Conservation (phyloP, 2,113 vertebrate species). For the Elaphurus davidianus region DNA sequence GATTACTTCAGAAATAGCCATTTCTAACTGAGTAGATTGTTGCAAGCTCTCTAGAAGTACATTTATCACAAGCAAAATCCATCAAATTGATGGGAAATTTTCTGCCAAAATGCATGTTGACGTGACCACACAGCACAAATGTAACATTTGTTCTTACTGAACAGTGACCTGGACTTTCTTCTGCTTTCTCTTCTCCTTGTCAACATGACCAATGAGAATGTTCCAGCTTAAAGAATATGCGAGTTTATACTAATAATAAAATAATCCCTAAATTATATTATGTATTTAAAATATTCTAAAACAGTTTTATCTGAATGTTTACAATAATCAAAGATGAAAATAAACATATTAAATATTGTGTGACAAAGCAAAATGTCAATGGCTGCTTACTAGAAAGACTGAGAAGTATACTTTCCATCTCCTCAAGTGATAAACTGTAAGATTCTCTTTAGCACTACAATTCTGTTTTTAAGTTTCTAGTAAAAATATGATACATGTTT, state of each 20-base stretch:
- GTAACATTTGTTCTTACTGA: conserved; percentile 7
- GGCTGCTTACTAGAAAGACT: background rate
- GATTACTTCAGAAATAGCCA: conserved; percentile 48
- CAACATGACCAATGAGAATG: conserved; percentile 20
- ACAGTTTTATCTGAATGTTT: conserved; percentile 15
- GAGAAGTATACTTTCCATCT: background rate
- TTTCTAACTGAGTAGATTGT: background rate
- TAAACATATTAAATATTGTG: conserved; percentile 9
- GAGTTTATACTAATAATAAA: background rate
- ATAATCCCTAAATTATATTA: conserved; percentile 4
- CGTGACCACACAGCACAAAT: background rate
- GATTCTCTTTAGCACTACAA: background rate
- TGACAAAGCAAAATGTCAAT: background rate
- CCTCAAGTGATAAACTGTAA: background rate
- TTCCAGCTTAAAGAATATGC: background rate
- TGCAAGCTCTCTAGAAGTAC: background rate
- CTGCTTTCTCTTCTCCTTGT: background rate
- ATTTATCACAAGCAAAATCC: conserved; percentile 30
- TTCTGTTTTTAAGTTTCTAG: background rate
- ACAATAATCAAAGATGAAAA: conserved; percentile 14
- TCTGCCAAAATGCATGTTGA: conserved; percentile 19
- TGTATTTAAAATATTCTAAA: background rate
- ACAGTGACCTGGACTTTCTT: conserved; percentile 34
- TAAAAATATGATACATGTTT: background rate
- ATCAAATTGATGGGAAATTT: conserved; percentile 14